These are phyloP conservation scores for Megastigmus dorsalis DNA, from an alignment of 2,888 invertebrate genomes.

Conservation along the genomic window DNA sequence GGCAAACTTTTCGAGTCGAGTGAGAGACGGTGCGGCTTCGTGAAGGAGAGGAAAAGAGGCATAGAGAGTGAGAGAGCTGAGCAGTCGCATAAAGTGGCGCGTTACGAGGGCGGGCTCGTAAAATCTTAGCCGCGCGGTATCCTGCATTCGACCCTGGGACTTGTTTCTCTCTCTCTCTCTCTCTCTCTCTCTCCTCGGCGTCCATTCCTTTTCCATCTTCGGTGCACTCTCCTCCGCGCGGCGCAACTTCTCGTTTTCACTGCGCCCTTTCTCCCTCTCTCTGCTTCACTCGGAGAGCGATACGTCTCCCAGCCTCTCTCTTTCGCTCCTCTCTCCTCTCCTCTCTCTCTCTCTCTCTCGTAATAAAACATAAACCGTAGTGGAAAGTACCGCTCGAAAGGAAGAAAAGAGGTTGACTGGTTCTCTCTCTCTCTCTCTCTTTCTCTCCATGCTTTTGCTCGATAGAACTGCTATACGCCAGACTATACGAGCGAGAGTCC, in stretches of 20 bases:
- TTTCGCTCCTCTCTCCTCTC: neutral
- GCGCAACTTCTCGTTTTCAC: neutral
- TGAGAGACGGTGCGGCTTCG: no score
- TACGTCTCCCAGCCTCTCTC: neutral
- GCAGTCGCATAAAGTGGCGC: constrained; percentile 12
- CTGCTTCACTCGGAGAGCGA: constrained; percentile 3
- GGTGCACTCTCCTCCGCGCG: no score
- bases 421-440: neutral
- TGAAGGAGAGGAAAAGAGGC: neutral
- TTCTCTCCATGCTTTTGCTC: neutral
- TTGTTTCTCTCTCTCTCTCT: constrained; percentile 39
- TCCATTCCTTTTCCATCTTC: no score
- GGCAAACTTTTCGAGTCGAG: no score
- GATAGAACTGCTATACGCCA: neutral
- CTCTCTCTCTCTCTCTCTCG: neutral
- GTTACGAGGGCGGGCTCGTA: constrained; percentile 56
- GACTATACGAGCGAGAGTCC: constrained; percentile 3
- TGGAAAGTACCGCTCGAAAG: constrained; percentile 49
- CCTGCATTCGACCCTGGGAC: constrained; percentile 30
- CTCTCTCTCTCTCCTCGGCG: constrained; percentile 20
- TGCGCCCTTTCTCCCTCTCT: constrained; percentile 32
- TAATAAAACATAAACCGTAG: constrained; percentile 48
- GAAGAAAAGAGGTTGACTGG: constrained; percentile 26
- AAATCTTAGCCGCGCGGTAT: constrained; percentile 55
- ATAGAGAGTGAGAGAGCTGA: neutral